Evolutionary conservation across 2,113 vertebrate genomes (phyloP).

Genomic region (Delphinapterus leucas): DNA sequence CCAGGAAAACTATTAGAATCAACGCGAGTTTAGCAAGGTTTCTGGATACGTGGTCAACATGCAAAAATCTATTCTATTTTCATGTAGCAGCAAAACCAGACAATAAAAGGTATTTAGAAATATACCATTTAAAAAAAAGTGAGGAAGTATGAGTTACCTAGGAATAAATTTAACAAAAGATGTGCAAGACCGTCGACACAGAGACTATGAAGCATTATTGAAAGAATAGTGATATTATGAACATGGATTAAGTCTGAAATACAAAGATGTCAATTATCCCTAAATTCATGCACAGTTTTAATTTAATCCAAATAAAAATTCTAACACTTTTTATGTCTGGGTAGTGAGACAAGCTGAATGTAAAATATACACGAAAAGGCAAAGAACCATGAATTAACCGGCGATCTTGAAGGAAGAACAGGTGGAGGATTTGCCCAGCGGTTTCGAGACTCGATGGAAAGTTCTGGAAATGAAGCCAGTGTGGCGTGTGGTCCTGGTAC

Average conservation of each 20-base stretch:
- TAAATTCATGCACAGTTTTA: not conserved
- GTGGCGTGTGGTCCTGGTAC: not conserved
- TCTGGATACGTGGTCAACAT: not conserved
- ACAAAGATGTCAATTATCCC: fast-evolving
- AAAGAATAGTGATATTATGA: fast-evolving
- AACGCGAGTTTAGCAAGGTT: not conserved
- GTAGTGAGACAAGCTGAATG: not conserved
- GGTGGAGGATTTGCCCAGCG: not conserved
- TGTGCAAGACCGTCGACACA: fast-evolving
- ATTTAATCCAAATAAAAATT: not conserved
- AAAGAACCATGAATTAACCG: not conserved
- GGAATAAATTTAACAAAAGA: not conserved
- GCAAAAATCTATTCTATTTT: too few species aligned
- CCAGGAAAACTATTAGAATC: not conserved
- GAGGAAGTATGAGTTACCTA: not conserved
- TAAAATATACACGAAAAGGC: not conserved
- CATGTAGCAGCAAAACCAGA: not conserved
- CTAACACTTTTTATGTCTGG: fast-evolving
- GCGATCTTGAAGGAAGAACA: not conserved
- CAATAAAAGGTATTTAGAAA: not conserved
- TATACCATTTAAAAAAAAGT: not conserved
- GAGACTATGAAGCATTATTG: not conserved
- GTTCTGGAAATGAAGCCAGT: not conserved
- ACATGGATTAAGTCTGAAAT: not conserved
- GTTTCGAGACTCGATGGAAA: not conserved